Evolutionary conservation across 2,888 invertebrate genomes (phyloP).

Genomic region (Drosophila diplacantha): DNA sequence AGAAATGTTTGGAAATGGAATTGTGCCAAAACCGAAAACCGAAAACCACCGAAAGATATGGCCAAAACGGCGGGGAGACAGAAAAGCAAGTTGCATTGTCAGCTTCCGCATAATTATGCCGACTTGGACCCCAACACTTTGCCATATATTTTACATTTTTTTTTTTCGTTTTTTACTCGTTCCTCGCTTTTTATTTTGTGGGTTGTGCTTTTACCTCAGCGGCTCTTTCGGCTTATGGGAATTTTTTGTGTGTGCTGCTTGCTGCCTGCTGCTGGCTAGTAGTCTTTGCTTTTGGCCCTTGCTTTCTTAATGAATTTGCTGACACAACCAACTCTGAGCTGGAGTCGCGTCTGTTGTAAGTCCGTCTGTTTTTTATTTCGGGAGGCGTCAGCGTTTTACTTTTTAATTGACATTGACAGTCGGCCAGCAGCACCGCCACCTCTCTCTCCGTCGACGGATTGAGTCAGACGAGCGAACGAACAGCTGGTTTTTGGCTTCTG

Average conservation of each 20-base stretch:
- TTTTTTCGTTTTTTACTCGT: conserved; percentile 1
- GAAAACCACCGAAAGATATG: conserved; percentile 20
- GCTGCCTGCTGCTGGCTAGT: conserved; percentile 30
- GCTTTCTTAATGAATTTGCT: conserved; percentile 62
- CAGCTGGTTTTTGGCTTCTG: conserved; percentile 28
- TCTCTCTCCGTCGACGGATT: not conserved
- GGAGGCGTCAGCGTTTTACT: conserved; percentile 63
- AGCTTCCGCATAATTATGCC: conserved; percentile 72
- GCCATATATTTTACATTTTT: conserved; percentile 34
- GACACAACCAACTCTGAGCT: conserved; percentile 51
- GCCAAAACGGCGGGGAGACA: conserved; percentile 8
- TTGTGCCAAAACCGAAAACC: conserved; percentile 41
- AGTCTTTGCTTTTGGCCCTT: conserved; percentile 21
- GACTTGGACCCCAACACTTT: conserved; percentile 52
- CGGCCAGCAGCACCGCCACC: conserved; percentile 29
- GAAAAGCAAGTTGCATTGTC: conserved; percentile 66
- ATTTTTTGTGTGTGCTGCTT: conserved; percentile 41
- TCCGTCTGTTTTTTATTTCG: conserved; percentile 17
- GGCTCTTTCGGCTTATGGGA: conserved; percentile 60
- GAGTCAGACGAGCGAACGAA: conserved; percentile 6
- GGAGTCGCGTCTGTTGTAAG: conserved; percentile 30
- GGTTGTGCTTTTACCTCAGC: conserved; percentile 44
- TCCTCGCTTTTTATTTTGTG: conserved; percentile 24
- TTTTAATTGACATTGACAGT: conserved; percentile 66
- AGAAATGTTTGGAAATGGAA: conserved; percentile 39